Base-by-base conservation (phyloP, 1,140 invertebrate genomes). In the Microplitis mediator region DNA sequence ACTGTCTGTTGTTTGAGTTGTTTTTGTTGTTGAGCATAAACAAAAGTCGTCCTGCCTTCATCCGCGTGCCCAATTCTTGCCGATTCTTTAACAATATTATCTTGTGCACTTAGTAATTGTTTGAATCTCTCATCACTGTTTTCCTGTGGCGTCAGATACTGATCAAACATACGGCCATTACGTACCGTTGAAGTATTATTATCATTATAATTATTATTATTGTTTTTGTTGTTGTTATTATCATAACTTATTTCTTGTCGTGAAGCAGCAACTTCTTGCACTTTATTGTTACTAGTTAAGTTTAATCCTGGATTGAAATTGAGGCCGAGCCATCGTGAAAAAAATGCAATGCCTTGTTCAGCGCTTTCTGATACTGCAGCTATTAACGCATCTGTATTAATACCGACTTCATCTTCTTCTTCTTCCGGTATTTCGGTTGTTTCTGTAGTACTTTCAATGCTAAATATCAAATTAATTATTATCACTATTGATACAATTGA, bases 331-430 rank as follows among this genome's bases (percentile, higher is more conserved):
- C 88, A 87, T 64, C 86, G 87, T 0, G 83, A 88, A 68, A 89
- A 88, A 13, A 89, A 77, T 11, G 87, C 88, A 54, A 89, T 87
- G 0, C 88, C 87, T 34, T 89, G 85, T 60, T 89, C 87, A 2
- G 88, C 88, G 54, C 87, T 87, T 6, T 88, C 87, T 8, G 88
- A 89, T 1, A 89, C 88, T 0, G 86, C 88, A 1, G 86, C 88
- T 65, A 89, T 84, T 11, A 89, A 61, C 35, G 86, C 87, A 9
- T 88, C 88, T 6, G 88, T 85, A 70, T 84, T 86, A 4, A 87
- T 60, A 0, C 78, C 76, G 13, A 54, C 73, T 56, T 73, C 73
- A 11, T 82, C 81, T 0, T 85, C 84, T 1, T 86, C 85, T 1
- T 85, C 84, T 0, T 86, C 85, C 16, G 80, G 79, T 4, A 77